phyloP scores from a whole-genome alignment of 2,113 vertebrate genomes.

The Carollia perspicillata region DNA sequence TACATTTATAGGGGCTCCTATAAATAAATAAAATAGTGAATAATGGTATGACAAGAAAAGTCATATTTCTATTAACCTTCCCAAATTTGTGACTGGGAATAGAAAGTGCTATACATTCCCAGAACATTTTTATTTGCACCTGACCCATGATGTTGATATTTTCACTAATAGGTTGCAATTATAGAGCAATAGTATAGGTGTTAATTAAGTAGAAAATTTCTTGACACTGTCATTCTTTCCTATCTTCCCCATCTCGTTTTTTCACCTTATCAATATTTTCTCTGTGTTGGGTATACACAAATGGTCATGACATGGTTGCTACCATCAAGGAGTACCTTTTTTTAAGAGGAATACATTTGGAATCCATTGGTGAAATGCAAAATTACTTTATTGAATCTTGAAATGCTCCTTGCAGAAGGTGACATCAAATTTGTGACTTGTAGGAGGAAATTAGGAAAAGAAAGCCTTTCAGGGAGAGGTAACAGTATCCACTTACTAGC shows the following conservation, averaged over 20 bases:
- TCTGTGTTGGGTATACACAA: background rate
- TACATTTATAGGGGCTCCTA: background rate
- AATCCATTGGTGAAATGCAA: background rate
- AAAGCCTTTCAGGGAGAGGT: background rate
- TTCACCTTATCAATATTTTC: background rate
- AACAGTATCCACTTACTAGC: background rate
- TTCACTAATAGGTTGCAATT: background rate
- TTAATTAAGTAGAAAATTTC: background rate
- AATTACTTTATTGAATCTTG: background rate
- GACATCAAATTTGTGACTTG: background rate
- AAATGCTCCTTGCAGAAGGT: background rate
- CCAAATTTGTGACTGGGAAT: background rate
- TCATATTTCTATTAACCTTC: background rate
- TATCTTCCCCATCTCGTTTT: background rate
- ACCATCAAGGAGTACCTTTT: background rate
- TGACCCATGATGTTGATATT: background rate
- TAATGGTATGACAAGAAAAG: background rate
- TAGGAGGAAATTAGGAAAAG: background rate
- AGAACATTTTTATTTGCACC: background rate
- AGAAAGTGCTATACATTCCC: background rate
- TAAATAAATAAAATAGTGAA: background rate
- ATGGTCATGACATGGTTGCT: rapidly evolving
- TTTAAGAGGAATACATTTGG: background rate
- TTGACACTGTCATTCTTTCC: background rate
- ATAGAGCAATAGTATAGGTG: background rate